Conservation (phyloP, 2,113 vertebrate species). For the cat (Felis catus) region F.catus_Fca126_mat1.0 CM031426.1:40466501-40467000, state of each 20-base stretch:
- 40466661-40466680: neutral
- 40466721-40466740: neutral
- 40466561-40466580: neutral
- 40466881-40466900: neutral
- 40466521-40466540: neutral
- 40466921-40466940: too few species aligned
- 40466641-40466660: neutral
- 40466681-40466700: neutral
- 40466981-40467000: neutral
- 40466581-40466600: neutral
- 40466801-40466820: neutral
- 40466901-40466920: too few species aligned
- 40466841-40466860: neutral
- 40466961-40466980: neutral
- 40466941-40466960: neutral
- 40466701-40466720: neutral
- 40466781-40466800: neutral
- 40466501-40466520: neutral
- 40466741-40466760: neutral
- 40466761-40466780: neutral
- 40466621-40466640: neutral
- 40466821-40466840: fast-evolving
- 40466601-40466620: neutral
- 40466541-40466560: neutral
- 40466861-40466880: fast-evolving